Conservation (phyloP, 2,113 vertebrate genomes). For the Atlantisia rogersi region DNA sequence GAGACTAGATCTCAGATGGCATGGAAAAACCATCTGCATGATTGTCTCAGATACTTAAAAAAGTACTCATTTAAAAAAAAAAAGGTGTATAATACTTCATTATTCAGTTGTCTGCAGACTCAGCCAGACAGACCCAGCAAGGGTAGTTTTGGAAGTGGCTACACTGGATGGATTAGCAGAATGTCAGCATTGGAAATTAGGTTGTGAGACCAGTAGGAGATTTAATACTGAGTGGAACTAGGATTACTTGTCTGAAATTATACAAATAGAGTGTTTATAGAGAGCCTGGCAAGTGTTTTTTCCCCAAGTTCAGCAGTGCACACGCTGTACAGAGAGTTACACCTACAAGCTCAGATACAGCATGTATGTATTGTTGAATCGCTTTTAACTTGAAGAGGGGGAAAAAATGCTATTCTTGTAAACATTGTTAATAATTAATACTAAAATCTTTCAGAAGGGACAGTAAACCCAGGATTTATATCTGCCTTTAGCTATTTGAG, state of each 20-base stretch:
- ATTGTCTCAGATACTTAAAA: not conserved
- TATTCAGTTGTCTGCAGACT: not conserved
- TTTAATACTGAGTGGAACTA: not conserved
- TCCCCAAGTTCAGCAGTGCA: not conserved
- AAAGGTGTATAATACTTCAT: rapidly evolving
- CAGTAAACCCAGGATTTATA: not conserved
- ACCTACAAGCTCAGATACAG: not conserved
- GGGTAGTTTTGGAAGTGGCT: not conserved
- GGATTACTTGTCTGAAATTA: not conserved
- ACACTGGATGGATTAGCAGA: not conserved
- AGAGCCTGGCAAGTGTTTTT: not conserved
- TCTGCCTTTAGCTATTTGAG: not conserved
- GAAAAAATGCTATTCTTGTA: not conserved
- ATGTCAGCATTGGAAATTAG: not conserved
- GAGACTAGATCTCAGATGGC: not conserved
- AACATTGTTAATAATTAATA: not conserved
- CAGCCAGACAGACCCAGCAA: too few relatives aligned
- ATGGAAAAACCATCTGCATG: not conserved
- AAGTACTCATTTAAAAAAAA: not conserved
- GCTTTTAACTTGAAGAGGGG: not conserved
- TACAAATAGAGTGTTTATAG: not conserved
- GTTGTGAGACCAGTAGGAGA: not conserved
- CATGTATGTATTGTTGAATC: not conserved
- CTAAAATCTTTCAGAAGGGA: not conserved
- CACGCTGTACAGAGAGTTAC: not conserved